These are phyloP conservation scores for Drosophila kambysellisi DNA, from an alignment of 2,888 invertebrate species.

Conservation along the genomic window DNA sequence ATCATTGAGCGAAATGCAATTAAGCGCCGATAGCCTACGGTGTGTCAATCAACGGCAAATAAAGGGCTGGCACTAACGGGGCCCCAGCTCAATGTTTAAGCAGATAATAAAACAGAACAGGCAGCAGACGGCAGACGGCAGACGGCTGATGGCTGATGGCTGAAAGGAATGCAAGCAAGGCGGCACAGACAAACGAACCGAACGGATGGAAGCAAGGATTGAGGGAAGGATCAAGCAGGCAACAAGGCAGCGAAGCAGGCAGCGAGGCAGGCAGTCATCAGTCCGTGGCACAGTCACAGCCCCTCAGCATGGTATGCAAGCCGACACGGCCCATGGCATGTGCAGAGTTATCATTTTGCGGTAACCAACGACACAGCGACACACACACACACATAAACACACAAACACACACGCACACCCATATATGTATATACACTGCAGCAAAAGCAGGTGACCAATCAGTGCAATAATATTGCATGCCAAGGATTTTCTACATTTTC, in stretches of 20 bases:
- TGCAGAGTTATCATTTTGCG: slow-evolving; percentile 75
- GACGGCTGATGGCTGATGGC: not conserved
- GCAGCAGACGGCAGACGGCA: slow-evolving; percentile 1
- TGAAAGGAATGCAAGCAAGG: slow-evolving; percentile 1
- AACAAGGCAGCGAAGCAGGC: slow-evolving; percentile 19
- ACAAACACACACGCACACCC: not conserved
- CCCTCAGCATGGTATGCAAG: slow-evolving; percentile 14
- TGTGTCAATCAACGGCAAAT: slow-evolving; percentile 78
- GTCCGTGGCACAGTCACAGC: not conserved
- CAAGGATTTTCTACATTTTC: not conserved
- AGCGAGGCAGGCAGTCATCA: slow-evolving; percentile 9
- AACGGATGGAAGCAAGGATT: slow-evolving; percentile 3
- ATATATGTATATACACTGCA: not conserved
- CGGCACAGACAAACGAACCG: not conserved
- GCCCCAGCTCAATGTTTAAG: slow-evolving; percentile 61
- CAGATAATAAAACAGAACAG: slow-evolving; percentile 62
- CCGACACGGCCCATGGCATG: slow-evolving; percentile 53
- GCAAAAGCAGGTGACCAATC: not conserved
- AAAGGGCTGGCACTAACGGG: slow-evolving; percentile 45
- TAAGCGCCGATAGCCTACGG: slow-evolving; percentile 81
- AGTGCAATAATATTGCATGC: not conserved
- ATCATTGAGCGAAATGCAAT: slow-evolving; percentile 83
- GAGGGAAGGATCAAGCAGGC: slow-evolving; percentile 8
- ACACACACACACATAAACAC: slow-evolving; percentile 9
- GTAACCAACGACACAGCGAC: slow-evolving; percentile 58